Base-by-base conservation (phyloP, 2,113 vertebrate species). In the Onychostruthus taczanowskii region DNA sequence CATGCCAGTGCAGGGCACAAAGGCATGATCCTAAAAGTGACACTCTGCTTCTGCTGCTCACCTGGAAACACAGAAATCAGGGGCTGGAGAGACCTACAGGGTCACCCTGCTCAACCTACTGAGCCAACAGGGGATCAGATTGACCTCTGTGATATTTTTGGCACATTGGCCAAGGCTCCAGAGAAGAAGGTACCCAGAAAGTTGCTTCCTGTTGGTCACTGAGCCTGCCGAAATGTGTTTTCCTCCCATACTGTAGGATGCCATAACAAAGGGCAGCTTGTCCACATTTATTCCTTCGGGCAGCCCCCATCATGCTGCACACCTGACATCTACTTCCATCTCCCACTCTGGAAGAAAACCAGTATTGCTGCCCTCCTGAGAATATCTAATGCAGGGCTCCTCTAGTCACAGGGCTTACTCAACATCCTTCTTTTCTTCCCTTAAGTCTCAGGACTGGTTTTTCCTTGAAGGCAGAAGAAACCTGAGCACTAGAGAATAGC, bases 271-370 rank as follows among this genome's bases (percentile, higher is more conserved):
- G 15, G 20, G 22, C 75, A 78, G 10, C 39, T 81, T 53, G 20
- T 28, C 24, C 61, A 47, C 9, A 22, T 30, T n/a, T 2, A 0
- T 10, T 55, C 53, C 24, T 27, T 26, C n/a, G 6, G 11, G 11
- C 21, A 67, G 47, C 6, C 37, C 15, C 11, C 21, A 15, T 20
- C 1, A 0, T 18, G 16, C 41, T 56, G 43, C 41, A 21, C 2
- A 9, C 9, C 8, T 61, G 50, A 59, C 18, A n/a, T 16, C 22
- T 53, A 13, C 11, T 27, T 59, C 20, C 14, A 28, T 46, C 26
- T 73, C 59, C 30, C n/a, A 30, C 33, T 87, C 53, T 27, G 33
- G 69, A 84, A 80, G n/a, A n/a, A 19, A 33, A 69, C 14, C 2
- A 8, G 13, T 37, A 28, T 14, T 4, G 30, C 8, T 23, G 59